Base-by-base conservation (phyloP, 2,797 vertebrate species). In the Melanotaenia nigrans region DNA sequence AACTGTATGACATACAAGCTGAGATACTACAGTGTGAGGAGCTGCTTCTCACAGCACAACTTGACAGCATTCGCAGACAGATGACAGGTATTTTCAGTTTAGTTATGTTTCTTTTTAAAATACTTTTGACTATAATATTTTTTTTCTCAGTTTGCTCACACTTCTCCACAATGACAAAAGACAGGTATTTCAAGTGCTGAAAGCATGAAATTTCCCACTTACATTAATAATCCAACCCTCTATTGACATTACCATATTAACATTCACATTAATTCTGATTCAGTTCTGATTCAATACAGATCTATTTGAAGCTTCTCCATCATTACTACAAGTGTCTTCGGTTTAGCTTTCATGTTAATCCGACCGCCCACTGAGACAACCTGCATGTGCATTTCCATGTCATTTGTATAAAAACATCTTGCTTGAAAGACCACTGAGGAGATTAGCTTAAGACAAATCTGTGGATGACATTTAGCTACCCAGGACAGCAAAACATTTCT, bases 1-100 rank as follows among this genome's bases (percentile, higher is more conserved):
- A 97, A 71, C 94, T 99, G 7, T 99, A 99, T 65, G 97, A 98
- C 95, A 97, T 99, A 57, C 97, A 99, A 91, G 96, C 97, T 16
- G 97, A 99, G 89, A 97, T 99, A 85, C 92, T 99, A 35, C 98
- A 98, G 91, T 97, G 96, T 87, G 97, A 99, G 91, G 98, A 99
- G 92, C 92, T 98, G 75, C 91, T 99, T 14, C 94, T 99, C 84
- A 98, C 96, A 5, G 96, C 97, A 60, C 97, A 98, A 67, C 93
- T 99, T 33, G 97, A 98, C 90, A 98, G 96, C 89, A 94, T 99
- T 83, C 96, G 94, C 90, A 95, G 98, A 87, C 96, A 98, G 82
- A 95, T 99, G 92, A 95, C 94, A 82, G 98, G 98, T 99, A 77
- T 60, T 76, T 56, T 40, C 4, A 10, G 13, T 30, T 28, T 57